Evolutionary conservation across 2,888 invertebrate genomes (phyloP), one percentile per base, ranked within the genome.

Genomic region (Ischnura elegans): DNA sequence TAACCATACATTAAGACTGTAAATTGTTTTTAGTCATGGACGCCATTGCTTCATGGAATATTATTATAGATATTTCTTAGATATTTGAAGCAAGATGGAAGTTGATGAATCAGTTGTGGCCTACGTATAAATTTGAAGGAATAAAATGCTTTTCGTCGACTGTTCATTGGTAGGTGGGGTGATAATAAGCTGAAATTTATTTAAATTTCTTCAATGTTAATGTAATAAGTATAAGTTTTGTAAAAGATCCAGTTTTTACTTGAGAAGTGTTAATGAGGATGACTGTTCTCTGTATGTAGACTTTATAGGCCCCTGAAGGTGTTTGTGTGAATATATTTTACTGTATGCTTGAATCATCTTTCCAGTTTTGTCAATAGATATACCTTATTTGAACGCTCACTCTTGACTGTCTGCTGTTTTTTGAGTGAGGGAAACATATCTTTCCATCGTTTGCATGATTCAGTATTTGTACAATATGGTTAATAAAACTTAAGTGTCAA

Each of bases 391-490:
- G 85, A 51, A 43, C 55, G 36, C 84, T 93, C 84, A 85, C 66
- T 93, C 93, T 61, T 25, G 84, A 85, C 93, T 93, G 93, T 93
- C 51, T 51, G n/a, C n/a, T 93, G 93, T 93, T 93, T 93, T 87
- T 93, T 93, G 85, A 51, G 85, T 93, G 90, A 90, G 61, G 93
- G 55, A 86, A 87, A 93, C 93, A 93, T 93, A 93, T 93, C 93
- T 93, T 86, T 93, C 85, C 85, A 93, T 86, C 46, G 86, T 93
- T 87, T 86, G 87, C 87, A 93, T 93, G 61, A 87, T 93, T 87
- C 93, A 93, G 93, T 93, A 93, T 93, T 93, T 93, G 93, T 93
- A 93, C 85, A 76, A 61, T 93, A 93, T 86, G 93, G 93, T 93
- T 93, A 93, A 93, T 85, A 93, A 93, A 85, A 93, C 66, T 90